Conservation (phyloP, 2,797 vertebrate species). For the Setipinna tenuifilis region DNA sequence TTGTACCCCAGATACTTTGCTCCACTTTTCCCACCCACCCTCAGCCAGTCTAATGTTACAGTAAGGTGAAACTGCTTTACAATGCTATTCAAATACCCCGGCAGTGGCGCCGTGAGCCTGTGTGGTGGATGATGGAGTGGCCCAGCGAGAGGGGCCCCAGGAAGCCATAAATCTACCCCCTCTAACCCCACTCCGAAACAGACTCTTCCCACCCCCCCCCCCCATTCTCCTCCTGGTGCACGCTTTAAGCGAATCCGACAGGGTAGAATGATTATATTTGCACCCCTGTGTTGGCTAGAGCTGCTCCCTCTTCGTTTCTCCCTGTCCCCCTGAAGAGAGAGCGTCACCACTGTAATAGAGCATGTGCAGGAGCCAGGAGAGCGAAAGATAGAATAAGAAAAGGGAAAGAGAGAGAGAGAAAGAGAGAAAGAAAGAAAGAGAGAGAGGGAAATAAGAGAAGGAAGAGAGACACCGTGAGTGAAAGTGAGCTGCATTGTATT, state of each 20-base stretch:
- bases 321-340: constrained; percentile 36
- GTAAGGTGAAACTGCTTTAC: constrained; percentile 44
- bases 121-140: constrained; percentile 49
- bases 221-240: not conserved
- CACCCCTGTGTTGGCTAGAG: constrained; percentile 2
- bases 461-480: not conserved
- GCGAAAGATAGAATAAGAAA: not conserved
- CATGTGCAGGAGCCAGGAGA: constrained; percentile 45
- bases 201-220: constrained; percentile 19
- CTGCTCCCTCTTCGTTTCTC: constrained; percentile 10
- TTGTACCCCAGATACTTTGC: constrained; percentile 34
- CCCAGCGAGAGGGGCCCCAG: constrained; percentile 40
- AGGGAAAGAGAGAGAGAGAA: not conserved
- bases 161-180: constrained; percentile 60
- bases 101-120: constrained; percentile 42
- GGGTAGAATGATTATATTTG: constrained; percentile 43
- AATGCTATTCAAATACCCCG: constrained; percentile 54
- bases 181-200: constrained; percentile 47
- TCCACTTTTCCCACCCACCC: constrained; percentile 30
- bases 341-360: constrained; percentile 36
- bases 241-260: constrained; percentile 51
- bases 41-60: constrained; percentile 47
- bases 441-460: too few species aligned
- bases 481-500: not conserved
- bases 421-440: too few species aligned